Conservation (phyloP, 37 sponge, comb jelly and placozoan genomes). For the Ianthella basta region DNA sequence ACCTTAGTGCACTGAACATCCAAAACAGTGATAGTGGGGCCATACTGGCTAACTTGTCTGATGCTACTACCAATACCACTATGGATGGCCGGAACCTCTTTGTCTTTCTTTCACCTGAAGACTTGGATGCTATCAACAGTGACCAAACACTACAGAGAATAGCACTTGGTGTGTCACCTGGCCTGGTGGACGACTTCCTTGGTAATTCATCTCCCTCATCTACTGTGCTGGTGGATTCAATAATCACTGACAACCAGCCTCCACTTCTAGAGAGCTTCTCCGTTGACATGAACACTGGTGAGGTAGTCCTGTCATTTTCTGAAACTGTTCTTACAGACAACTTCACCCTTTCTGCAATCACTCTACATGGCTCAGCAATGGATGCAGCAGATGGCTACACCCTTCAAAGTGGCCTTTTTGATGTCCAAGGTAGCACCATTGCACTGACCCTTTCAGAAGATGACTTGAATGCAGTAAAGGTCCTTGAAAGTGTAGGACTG, state of each 20-base stretch:
- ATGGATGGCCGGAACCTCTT: slow-evolving; percentile 32
- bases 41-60: slow-evolving; percentile 8
- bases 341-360: slow-evolving; percentile 54
- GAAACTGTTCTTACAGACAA: slow-evolving; percentile 62
- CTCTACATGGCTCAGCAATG: slow-evolving; percentile 45
- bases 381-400: slow-evolving; percentile 38
- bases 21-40: slow-evolving; percentile 39
- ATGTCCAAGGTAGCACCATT: slow-evolving; percentile 26
- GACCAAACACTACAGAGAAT: slow-evolving; percentile 40
- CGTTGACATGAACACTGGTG: slow-evolving; percentile 82
- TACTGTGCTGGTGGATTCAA: background rate
- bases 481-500: slow-evolving; percentile 63
- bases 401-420: slow-evolving; percentile 38
- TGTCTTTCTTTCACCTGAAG: slow-evolving; percentile 42
- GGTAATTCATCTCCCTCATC: slow-evolving; percentile 18
- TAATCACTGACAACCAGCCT: slow-evolving; percentile 54
- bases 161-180: slow-evolving; percentile 28
- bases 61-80: slow-evolving; percentile 39
- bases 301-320: slow-evolving; percentile 72
- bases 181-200: slow-evolving; percentile 67
- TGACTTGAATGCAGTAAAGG: slow-evolving; percentile 76
- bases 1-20: slow-evolving; percentile 53
- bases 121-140: slow-evolving; percentile 68
- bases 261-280: slow-evolving; percentile 55
- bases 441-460: slow-evolving; percentile 48